Percentiles rank a stretch among this genome's conserved stretches.
Evolutionary conservation across 2,888 invertebrate species (phyloP).

Genomic region (Campoplex capitator): DNA sequence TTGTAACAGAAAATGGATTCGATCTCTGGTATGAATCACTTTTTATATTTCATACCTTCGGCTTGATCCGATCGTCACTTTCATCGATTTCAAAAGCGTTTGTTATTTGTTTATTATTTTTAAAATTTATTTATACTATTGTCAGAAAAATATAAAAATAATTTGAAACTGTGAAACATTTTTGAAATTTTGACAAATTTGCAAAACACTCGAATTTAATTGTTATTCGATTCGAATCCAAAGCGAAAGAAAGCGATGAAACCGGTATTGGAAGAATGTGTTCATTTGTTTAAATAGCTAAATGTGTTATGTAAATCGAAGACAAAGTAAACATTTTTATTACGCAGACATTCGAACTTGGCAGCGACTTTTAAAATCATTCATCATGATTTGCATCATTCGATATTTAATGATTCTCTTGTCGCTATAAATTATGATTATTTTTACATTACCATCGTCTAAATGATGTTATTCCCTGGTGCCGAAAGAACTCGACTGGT

Average conservation of each 20-base stretch:
- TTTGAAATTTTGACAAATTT: background rate
- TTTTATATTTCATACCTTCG: background rate
- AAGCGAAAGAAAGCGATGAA: background rate
- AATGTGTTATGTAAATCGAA: background rate
- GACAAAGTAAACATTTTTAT: constrained; percentile 1
- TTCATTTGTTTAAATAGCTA: background rate
- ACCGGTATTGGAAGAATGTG: background rate
- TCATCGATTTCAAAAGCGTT: background rate
- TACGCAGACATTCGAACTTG: background rate
- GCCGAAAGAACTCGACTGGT: background rate
- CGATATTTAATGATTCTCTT: background rate
- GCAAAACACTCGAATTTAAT: background rate
- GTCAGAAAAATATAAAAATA: background rate
- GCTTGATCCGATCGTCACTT: background rate
- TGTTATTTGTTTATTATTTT: background rate
- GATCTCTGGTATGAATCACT: constrained; percentile 30
- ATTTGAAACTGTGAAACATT: background rate
- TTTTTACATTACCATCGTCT: background rate
- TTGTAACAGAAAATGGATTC: constrained; percentile 33
- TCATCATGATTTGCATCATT: background rate
- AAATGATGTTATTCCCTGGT: background rate
- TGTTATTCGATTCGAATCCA: background rate
- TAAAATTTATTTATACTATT: background rate
- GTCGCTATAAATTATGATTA: background rate
- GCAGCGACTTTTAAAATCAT: background rate